Percentiles rank a stretch among this genome's conserved stretches.
phyloP scores from a whole-genome alignment of 2,797 vertebrate species.

The Melanogrammus aeglefinus region DNA sequence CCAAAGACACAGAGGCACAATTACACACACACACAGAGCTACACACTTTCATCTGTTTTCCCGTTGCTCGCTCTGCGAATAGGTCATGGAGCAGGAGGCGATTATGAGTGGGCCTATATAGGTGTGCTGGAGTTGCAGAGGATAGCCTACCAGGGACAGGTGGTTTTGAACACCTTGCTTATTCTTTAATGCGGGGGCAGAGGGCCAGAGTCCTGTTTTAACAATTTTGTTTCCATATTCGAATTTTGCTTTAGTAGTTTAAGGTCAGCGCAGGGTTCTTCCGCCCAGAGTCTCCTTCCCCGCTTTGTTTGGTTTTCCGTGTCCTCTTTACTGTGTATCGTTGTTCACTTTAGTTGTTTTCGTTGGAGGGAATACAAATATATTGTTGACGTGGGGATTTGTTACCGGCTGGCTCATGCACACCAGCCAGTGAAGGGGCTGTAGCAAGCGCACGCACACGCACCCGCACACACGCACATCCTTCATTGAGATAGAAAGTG shows the following conservation, averaged over 20 bases:
- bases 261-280: background rate
- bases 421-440: background rate
- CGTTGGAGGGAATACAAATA: background rate
- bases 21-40: background rate
- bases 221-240: background rate
- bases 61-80: background rate
- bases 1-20: background rate
- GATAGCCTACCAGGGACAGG: background rate
- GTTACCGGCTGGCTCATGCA: background rate
- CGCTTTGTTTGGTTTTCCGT: background rate
- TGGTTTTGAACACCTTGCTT: background rate
- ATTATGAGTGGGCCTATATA: background rate
- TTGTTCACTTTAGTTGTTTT: background rate
- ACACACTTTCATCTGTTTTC: background rate
- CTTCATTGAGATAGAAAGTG: slow-evolving; percentile 22
- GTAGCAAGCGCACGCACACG: slow-evolving; percentile 2
- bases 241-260: background rate
- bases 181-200: no score
- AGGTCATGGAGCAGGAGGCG: background rate
- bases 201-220: no score
- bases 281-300: no score
- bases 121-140: background rate
- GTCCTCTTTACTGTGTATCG: background rate
- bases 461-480: background rate
- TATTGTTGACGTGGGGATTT: background rate